phyloP scores from a whole-genome alignment of 2,888 invertebrate species.

The Hypomecis punctinalis region DNA sequence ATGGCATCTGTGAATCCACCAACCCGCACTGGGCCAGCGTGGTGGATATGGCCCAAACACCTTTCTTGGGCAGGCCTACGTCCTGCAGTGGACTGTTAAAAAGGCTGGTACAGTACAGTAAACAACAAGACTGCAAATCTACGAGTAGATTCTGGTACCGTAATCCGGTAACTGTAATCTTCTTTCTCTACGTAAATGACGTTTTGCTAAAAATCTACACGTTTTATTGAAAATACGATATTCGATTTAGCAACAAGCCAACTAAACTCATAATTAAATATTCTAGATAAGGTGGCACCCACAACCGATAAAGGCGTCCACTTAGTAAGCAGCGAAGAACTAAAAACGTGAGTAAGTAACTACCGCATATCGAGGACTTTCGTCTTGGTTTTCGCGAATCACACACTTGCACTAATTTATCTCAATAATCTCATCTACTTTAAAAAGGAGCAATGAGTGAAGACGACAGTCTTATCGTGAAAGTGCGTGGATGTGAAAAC shows the following conservation, averaged over 20 bases:
- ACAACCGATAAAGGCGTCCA: conserved; percentile 63
- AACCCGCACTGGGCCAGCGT: too few relatives aligned
- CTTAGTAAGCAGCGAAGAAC: conserved; percentile 57
- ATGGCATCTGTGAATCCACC: too few relatives aligned
- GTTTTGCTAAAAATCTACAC: too few relatives aligned
- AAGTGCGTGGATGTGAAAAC: conserved; percentile 49
- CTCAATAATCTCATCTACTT: conserved; percentile 41
- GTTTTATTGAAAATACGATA: background rate
- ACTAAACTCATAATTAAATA: conserved; percentile 42
- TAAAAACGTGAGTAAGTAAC: conserved; percentile 71
- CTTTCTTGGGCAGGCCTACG: too few relatives aligned
- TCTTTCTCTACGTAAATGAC: background rate
- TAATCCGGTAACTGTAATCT: too few relatives aligned
- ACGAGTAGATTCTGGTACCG: too few relatives aligned
- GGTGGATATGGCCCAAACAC: too few relatives aligned
- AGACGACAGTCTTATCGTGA: conserved; percentile 64
- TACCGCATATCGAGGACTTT: conserved; percentile 3
- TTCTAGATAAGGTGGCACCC: conserved; percentile 66
- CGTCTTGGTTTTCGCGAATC: conserved; percentile 35
- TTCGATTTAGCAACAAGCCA: conserved; percentile 43
- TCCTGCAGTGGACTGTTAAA: too few relatives aligned
- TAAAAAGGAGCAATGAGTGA: conserved; percentile 64
- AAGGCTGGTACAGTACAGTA: too few relatives aligned
- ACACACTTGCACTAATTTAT: conserved; percentile 34
- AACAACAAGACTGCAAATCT: too few relatives aligned